Base-by-base conservation (phyloP, 2,113 vertebrate species). In the Trogon melanurus region DNA sequence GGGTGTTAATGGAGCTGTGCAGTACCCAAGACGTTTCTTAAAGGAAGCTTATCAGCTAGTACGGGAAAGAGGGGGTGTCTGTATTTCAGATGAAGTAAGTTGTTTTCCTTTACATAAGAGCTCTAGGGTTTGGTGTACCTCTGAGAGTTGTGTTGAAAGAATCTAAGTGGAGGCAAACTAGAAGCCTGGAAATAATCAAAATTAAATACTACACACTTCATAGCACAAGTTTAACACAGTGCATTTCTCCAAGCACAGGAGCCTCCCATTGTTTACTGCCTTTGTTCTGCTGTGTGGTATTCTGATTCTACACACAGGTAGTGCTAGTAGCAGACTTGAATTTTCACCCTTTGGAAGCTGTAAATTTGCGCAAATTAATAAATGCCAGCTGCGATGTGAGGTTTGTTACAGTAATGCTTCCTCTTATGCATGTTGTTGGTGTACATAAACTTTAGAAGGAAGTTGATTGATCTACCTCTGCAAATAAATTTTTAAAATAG, bases 61-160 rank as follows among this genome's bases (percentile, higher is more conserved):
- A 29, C 97, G 98, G 90, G 98, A 98, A 81, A 98, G 96, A 94
- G 99, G 99, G 76, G 99, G 99, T 0, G 13, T 99, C 69, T 99
- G 99, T 97, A 98, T 99, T 61, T 97, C 98, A 6, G 99, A 99
- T 95, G 99, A 99, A 98, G 99, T 99, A 66, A 97, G 98, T 98
- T 26, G n/a, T 16, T 23, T 74, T 57, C 66, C 67, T 84, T 79
- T 1, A 23, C 0, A 0, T 18, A 67, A 54, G 41, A 71, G 3
- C 29, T 81, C 16, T 41, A 11, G 10, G 65, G 6, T 44, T 65
- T 29, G 19, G 14, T 10, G 8, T 81, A 36, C 11, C 10, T 88
- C 23, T 89, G 27, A 41, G 69, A 95, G 9, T 47, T 3, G 0
- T 60, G 19, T 11, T 34, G 19, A 44, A 94, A 57, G 29, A 80